Evolutionary conservation across 2,888 invertebrate species (phyloP).

Genomic region (Watsonalla cultraria): DNA sequence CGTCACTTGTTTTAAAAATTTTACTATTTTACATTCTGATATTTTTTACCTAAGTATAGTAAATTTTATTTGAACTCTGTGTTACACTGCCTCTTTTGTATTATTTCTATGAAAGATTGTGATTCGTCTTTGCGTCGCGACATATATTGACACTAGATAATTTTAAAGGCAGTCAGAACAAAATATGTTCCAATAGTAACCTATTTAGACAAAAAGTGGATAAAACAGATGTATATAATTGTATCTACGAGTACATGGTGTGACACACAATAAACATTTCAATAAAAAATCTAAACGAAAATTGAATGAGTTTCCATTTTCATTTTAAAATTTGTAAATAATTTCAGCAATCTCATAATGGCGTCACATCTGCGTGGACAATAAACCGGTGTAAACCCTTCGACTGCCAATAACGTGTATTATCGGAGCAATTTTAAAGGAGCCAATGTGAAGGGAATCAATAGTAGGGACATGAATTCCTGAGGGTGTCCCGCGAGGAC

Average conservation of each 20-base stretch:
- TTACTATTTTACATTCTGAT: slow-evolving; percentile 4
- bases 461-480: slow-evolving; percentile 55
- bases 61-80: no score
- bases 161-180: no score
- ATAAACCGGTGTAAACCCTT: slow-evolving; percentile 42
- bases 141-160: no score
- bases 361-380: slow-evolving; percentile 26
- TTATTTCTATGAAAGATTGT: no score
- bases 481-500: slow-evolving; percentile 58
- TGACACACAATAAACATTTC: background rate
- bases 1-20: slow-evolving; percentile 28
- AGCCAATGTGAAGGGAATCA: slow-evolving; percentile 58
- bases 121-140: no score
- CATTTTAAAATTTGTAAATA: slow-evolving; percentile 2
- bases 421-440: slow-evolving; percentile 63
- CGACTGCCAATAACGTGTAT: slow-evolving; percentile 51
- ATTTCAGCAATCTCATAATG: slow-evolving; percentile 10
- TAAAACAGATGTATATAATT: no score
- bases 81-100: background rate
- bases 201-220: no score
- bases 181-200: no score
- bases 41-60: background rate
- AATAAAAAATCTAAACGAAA: background rate
- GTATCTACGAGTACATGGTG: no score
- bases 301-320: slow-evolving; percentile 1